Percentiles rank a stretch among this genome's conserved stretches.
Conservation (phyloP, 2,888 invertebrate species). For the Tethea ocularis region DNA sequence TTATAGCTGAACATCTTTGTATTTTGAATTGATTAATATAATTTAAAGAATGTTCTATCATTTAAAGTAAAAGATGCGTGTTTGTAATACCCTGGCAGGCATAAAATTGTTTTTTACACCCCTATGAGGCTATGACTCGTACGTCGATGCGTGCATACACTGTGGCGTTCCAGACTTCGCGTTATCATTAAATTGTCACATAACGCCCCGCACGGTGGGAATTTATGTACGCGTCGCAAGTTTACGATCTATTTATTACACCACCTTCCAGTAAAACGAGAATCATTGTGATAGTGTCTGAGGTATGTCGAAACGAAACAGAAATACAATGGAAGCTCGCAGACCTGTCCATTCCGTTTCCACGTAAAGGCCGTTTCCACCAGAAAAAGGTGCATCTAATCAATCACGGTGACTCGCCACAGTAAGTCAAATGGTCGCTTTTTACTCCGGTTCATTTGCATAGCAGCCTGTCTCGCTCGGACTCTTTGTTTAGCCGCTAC, state of each 20-base stretch:
- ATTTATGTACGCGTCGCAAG: slow-evolving; percentile 56
- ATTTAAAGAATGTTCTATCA: neutral
- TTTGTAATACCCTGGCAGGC: neutral
- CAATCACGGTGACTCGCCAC: slow-evolving; percentile 69
- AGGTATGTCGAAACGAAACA: slow-evolving; percentile 56
- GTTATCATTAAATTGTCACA: slow-evolving; percentile 44
- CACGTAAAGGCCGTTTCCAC: slow-evolving; percentile 56
- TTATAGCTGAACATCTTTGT: neutral
- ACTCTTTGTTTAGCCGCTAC: slow-evolving; percentile 18
- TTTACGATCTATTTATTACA: slow-evolving; percentile 65
- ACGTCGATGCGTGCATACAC: slow-evolving; percentile 6
- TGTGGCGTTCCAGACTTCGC: slow-evolving; percentile 8
- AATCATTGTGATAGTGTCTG: slow-evolving; percentile 47
- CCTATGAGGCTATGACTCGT: slow-evolving; percentile 2
- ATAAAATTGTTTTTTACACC: slow-evolving; percentile 10
- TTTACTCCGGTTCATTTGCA: slow-evolving; percentile 69
- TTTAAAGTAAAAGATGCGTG: neutral
- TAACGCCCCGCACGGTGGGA: slow-evolving; percentile 39
- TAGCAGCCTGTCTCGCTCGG: slow-evolving; percentile 48
- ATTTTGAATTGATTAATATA: neutral
- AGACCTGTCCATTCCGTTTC: slow-evolving; percentile 46
- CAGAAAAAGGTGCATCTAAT: slow-evolving; percentile 76
- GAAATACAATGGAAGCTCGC: slow-evolving; percentile 52
- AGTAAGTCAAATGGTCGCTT: slow-evolving; percentile 65
- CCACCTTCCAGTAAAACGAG: slow-evolving; percentile 44